These are phyloP conservation scores for Trachelus iudaicus DNA, from an alignment of 2,888 invertebrate species.

Conservation along the genomic window DNA sequence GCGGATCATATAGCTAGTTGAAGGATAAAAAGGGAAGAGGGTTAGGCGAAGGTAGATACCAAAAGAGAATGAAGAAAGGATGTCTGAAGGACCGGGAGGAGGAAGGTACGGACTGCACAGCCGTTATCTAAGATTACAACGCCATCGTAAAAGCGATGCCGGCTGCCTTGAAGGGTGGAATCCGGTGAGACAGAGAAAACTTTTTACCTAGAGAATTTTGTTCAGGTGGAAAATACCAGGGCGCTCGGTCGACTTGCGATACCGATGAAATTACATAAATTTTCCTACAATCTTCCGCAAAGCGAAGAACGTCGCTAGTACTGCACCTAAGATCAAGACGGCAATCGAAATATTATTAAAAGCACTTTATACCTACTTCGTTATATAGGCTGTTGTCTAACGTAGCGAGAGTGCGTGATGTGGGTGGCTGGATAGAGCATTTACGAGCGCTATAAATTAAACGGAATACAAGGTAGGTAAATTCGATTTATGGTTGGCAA, in stretches of 20 bases:
- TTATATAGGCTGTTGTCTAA: background rate
- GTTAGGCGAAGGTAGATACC: background rate
- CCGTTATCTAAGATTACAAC: conserved; percentile 1
- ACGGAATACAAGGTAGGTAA: conserved; percentile 41
- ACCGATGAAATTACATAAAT: background rate
- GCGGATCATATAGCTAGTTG: background rate
- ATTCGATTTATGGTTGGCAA: conserved; percentile 47
- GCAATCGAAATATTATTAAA: background rate
- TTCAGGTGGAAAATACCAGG: background rate
- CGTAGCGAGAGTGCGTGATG: background rate
- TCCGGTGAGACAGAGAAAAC: background rate
- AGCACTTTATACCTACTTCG: background rate
- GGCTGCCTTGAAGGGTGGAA: background rate
- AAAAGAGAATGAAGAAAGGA: background rate
- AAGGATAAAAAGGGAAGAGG: background rate
- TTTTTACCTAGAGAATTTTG: background rate
- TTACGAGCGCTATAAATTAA: conserved; percentile 45
- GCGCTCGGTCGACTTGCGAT: background rate
- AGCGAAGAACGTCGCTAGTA: background rate
- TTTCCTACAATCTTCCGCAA: background rate
- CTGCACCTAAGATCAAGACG: background rate
- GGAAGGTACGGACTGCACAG: background rate
- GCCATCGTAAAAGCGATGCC: background rate
- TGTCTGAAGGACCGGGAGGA: background rate
- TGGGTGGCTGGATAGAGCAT: conserved; percentile 12